Conservation (phyloP, 2,113 vertebrate genomes). For the Artemisiospiza belli region DNA sequence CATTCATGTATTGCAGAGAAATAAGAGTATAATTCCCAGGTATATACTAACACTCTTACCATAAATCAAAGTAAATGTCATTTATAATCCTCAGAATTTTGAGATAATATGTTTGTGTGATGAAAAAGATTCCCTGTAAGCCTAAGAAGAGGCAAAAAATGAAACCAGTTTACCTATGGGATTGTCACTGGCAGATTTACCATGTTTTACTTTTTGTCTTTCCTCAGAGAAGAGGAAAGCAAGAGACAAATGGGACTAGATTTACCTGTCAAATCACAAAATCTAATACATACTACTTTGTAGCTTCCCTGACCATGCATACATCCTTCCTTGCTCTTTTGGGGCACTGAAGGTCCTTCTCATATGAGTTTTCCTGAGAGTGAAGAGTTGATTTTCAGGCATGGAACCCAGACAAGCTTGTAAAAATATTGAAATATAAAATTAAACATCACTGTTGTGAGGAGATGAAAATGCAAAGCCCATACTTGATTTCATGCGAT, state of each 20-base stretch:
- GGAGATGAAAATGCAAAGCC: slow-evolving; percentile 12
- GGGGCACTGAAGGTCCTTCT: neutral
- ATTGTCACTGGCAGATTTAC: neutral
- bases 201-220: neutral
- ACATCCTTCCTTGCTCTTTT: neutral
- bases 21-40: neutral
- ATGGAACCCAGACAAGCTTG: neutral
- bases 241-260: neutral
- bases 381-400: neutral
- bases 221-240: neutral
- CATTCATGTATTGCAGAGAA: neutral
- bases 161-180: neutral
- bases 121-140: neutral
- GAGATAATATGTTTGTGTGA: neutral
- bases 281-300: neutral
- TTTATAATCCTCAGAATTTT: neutral
- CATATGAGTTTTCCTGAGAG: neutral
- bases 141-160: neutral
- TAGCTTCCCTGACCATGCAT: neutral
- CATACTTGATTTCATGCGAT: neutral
- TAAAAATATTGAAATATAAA: neutral
- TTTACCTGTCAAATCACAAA: neutral
- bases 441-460: neutral
- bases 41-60: neutral
- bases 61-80: neutral